Conservation (phyloP, 2,113 vertebrate species). For the Hyaena hyaena region DNA sequence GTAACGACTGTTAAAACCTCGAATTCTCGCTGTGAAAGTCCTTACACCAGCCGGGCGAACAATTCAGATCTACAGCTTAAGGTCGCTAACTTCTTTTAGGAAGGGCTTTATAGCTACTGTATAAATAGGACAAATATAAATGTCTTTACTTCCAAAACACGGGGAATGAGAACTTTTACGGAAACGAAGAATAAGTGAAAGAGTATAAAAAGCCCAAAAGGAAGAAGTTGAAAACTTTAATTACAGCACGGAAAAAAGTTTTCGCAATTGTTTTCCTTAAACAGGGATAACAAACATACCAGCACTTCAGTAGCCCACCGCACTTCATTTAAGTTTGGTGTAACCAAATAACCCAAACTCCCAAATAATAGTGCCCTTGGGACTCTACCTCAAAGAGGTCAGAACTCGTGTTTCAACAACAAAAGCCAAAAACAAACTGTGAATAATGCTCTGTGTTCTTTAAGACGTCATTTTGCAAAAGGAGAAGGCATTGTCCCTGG, state of each 20-base stretch:
- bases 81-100: slow-evolving; percentile 69
- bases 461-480: slow-evolving; percentile 76
- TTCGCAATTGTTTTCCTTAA: slow-evolving; percentile 71
- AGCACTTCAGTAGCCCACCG: slow-evolving; percentile 25
- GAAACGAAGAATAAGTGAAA: slow-evolving; percentile 82
- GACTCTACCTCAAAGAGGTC: slow-evolving; percentile 70
- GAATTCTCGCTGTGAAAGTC: slow-evolving; percentile 54
- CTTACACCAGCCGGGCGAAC: slow-evolving; percentile 50
- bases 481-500: slow-evolving; percentile 73
- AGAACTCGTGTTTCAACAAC: slow-evolving; percentile 70
- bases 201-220: slow-evolving; percentile 76
- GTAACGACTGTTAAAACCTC: slow-evolving; percentile 66
- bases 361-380: slow-evolving; percentile 77
- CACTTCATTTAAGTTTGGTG: slow-evolving; percentile 57
- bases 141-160: slow-evolving; percentile 57
- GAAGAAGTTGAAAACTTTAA: slow-evolving; percentile 83
- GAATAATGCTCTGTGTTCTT: slow-evolving; percentile 77
- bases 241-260: slow-evolving; percentile 82
- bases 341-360: slow-evolving; percentile 74
- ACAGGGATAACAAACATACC: slow-evolving; percentile 62
- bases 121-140: slow-evolving; percentile 62
- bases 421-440: slow-evolving; percentile 71
- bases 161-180: slow-evolving; percentile 76
- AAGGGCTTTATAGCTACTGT: slow-evolving; percentile 64
- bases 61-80: slow-evolving; percentile 71